Percentiles rank a stretch among this genome's conserved stretches.
Conservation (phyloP, 2,797 vertebrate genomes). For the Esox masquinongy region DNA sequence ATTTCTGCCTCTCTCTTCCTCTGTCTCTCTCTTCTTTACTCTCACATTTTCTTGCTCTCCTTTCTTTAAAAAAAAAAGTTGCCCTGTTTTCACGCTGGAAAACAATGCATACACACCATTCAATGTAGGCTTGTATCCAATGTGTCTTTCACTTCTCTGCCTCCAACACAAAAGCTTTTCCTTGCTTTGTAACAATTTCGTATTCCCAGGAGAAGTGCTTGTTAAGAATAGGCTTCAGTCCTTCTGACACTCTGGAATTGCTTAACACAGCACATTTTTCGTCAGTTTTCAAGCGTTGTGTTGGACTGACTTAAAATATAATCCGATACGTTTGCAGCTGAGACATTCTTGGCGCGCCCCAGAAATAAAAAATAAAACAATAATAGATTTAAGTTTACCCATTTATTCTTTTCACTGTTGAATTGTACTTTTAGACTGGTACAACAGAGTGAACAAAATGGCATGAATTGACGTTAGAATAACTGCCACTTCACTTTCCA, state of each 20-base stretch:
- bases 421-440: constrained; percentile 5
- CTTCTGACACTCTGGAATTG: constrained; percentile 56
- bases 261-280: constrained; percentile 57
- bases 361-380: neutral
- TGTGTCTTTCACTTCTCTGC: constrained; percentile 59
- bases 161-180: constrained; percentile 66
- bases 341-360: constrained; percentile 13
- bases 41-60: neutral
- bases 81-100: constrained; percentile 44
- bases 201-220: constrained; percentile 60
- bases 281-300: constrained; percentile 53
- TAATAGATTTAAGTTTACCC: neutral
- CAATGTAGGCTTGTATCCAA: constrained; percentile 50
- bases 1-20: constrained; percentile 10
- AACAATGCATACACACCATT: constrained; percentile 18
- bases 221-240: constrained; percentile 62
- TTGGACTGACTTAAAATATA: constrained; percentile 61
- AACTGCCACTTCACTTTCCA: constrained; percentile 29
- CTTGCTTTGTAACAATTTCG: constrained; percentile 68
- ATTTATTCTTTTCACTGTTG: neutral
- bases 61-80: constrained; percentile 16
- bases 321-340: constrained; percentile 53
- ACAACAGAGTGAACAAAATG: constrained; percentile 48
- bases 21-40: neutral
- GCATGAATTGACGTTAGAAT: constrained; percentile 35